phyloP scores from a whole-genome alignment of 2,113 vertebrate species.

The Pituophis catenifer region DNA sequence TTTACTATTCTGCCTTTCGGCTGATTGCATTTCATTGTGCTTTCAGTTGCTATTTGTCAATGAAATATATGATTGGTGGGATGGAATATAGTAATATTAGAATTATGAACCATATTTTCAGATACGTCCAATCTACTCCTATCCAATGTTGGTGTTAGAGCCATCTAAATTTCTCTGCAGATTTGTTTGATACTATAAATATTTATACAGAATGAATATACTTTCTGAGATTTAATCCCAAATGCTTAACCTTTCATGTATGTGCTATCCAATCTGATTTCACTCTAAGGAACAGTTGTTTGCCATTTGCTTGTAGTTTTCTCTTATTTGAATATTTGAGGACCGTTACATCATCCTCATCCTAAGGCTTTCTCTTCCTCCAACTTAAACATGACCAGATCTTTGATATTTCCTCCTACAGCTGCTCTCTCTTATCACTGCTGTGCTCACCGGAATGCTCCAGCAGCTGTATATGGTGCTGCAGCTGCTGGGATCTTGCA shows the following conservation, averaged over 20 bases:
- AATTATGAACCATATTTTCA: not conserved
- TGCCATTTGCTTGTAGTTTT: not conserved
- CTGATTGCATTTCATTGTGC: not conserved
- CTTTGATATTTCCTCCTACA: not conserved
- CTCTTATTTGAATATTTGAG: not conserved
- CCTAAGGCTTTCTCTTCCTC: not conserved
- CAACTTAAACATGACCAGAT: not conserved
- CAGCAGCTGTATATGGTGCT: not conserved
- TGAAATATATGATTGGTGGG: not conserved
- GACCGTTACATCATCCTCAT: not conserved
- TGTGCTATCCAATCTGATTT: not conserved
- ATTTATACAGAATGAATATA: not conserved
- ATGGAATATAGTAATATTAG: not conserved
- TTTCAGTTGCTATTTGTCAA: not conserved
- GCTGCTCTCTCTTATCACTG: not conserved
- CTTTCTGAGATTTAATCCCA: not conserved
- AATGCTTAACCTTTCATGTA: not conserved
- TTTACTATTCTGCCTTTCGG: not conserved
- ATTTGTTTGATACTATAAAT: not conserved
- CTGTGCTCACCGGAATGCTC: not conserved
- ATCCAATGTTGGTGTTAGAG: not conserved
- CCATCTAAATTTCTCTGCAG: not conserved
- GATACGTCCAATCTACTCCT: not conserved
- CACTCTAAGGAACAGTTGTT: not conserved
- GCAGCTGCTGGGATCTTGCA: not conserved